Evolutionary conservation across 2,888 invertebrate species (phyloP), one percentile per base, ranked within the genome.

Genomic region (Pristionchus maxplancki): DNA sequence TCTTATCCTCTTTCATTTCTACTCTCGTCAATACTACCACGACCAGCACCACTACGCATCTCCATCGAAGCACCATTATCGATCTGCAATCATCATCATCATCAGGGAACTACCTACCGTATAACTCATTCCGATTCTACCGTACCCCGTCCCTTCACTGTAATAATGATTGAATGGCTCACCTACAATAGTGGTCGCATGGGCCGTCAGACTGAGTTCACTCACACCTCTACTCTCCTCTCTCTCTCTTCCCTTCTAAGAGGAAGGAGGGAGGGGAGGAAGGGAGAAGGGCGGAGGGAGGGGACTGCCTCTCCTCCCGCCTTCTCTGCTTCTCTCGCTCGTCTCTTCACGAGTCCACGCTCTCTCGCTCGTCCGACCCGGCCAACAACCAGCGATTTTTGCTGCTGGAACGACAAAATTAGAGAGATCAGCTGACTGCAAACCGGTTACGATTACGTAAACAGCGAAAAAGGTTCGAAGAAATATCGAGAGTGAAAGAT

Each of bases 281-380:
- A 48, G 28, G 50, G 50, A 28, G n/a, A n/a, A 20, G 44, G 34
- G 82, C 17, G 82, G 34, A 34, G 82, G 53, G 82, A 31, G 82
- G 53, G 31, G 44, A 31, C 20, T n/a, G 0, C 53, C 53, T 53
- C 53, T 31, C 53, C 53, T 53, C 44, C 50, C 53, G 4, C 53
- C 50, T 83, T 53, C 82, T 83, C 53, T 83, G n/a, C 53, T 34
- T 83, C 53, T 83, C 82, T 83, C 81, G 17, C 53, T 50, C 31
- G 82, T 83, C 82, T 83, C 82, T 83, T 83, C 34, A 83, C 53
- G 53, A 53, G 53, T 28, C 82, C n/a, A 83, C 82, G 82, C 53
- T 83, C 82, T 83, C 82, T 83, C 82, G 53, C 53, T 28, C 53
- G 28, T 37, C 53, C 82, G 50, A 53, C 53, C 53, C 53, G 82